Base-by-base conservation (phyloP, 2,888 invertebrate species). In the Nomada hirtipes region DNA sequence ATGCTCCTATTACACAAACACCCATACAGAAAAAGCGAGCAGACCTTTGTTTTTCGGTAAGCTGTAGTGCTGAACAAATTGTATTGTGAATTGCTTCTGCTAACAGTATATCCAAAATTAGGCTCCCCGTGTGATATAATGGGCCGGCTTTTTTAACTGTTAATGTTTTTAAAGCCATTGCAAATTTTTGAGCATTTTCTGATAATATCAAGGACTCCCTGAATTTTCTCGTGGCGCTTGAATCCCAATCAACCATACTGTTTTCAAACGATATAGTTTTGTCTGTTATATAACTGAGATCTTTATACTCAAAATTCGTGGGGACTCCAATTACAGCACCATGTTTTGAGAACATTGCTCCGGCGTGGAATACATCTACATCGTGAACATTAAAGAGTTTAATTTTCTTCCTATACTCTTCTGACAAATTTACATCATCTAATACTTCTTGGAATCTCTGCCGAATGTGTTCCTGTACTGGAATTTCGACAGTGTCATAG, bases 161-260 rank as follows among this genome's bases (percentile, higher is more conserved):
- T 76, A 96, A 92, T 70, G 98, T 95, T 93, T 97, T 96, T 87
- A 96, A 95, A 76, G 97, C 97, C 42, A 98, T 96, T 0, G 96
- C 97, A 94, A 97, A 98, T 80, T 97, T 95, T 92, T 97, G 96
- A 13, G 97, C 98, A 82, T 96, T 96, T 83, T 97, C 97, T 18
- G 97, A 96, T n/a, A 98, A 91, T 3, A 97, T 93, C 44, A 98
- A 91, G 0, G 97, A 95, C 18, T 97, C 94, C 68, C 96, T 93
- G 61, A 98, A 94, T 74, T 95, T 93, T 86, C 95, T 92, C 0
- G 96, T 97, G 76, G 94, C 95, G 76, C 96, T 95, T 0, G 96
- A 94, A 52, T 94, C 94, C 96, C 97, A 97, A 86, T 96, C 94
- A 0, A 98, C 94, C 69, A 94, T 92, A 83, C 96, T 94, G 79